phyloP scores from a whole-genome alignment of 2,888 invertebrate genomes.

The Bursaphelenchus okinawaensis region DNA sequence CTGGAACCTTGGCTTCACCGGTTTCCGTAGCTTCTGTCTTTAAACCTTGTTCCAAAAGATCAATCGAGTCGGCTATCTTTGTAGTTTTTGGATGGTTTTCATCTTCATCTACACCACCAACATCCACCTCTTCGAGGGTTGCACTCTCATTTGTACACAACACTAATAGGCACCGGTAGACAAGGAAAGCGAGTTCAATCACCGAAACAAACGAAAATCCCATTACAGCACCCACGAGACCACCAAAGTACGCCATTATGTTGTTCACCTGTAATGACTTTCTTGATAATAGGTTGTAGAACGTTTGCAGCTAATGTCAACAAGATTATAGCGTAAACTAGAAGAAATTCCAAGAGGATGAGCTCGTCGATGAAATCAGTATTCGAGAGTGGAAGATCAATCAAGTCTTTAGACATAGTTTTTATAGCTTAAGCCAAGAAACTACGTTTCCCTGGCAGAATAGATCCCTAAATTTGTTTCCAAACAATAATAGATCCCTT shows the following conservation, averaged over 20 bases:
- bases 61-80: neutral
- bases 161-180: conserved; percentile 7
- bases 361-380: no score
- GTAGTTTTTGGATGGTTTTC: neutral
- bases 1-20: neutral
- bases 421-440: no score
- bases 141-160: conserved; percentile 12
- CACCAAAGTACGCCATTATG: conserved; percentile 35
- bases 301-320: no score
- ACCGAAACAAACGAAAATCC: conserved; percentile 37
- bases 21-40: neutral
- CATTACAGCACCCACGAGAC: conserved; percentile 39
- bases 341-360: no score
- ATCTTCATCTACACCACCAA: conserved; percentile 2
- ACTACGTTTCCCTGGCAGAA: no score
- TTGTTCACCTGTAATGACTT: conserved; percentile 37
- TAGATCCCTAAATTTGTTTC: no score
- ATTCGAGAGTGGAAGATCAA: no score
- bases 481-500: no score
- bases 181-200: conserved; percentile 31
- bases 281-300: no score
- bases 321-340: no score
- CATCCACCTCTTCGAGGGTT: conserved; percentile 13
- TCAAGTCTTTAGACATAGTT: no score
- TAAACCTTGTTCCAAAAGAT: neutral